Percentiles rank a stretch among this genome's conserved stretches.
phyloP scores from a whole-genome alignment of 2,797 vertebrate species.

The Staurois parvus region DNA sequence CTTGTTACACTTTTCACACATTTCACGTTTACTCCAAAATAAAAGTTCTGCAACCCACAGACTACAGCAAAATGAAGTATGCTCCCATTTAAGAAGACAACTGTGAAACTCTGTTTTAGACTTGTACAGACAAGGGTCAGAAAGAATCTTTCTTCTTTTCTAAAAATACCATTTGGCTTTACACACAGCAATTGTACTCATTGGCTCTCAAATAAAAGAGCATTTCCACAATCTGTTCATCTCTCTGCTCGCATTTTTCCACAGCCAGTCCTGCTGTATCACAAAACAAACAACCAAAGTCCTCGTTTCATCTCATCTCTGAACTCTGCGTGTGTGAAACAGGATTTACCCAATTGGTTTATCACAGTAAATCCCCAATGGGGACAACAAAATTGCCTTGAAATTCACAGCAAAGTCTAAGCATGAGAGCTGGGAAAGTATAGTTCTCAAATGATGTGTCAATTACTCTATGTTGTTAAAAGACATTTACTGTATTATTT shows the following conservation, averaged over 20 bases:
- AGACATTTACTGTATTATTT: background rate
- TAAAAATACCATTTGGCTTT: background rate
- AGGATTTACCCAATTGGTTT: background rate
- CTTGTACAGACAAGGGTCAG: background rate
- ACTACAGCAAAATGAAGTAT: background rate
- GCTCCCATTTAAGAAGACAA: background rate
- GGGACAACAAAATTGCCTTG: background rate
- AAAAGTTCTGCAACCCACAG: background rate
- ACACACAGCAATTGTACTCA: background rate
- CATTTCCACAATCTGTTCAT: background rate
- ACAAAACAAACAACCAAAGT: background rate
- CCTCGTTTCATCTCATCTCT: background rate
- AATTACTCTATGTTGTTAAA: slow-evolving; percentile 18
- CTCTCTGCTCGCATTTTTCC: background rate
- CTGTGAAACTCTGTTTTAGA: background rate
- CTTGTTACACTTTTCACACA: background rate
- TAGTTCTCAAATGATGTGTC: background rate
- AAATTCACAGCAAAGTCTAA: background rate
- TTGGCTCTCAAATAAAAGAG: background rate
- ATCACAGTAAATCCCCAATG: background rate
- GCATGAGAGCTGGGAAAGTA: background rate
- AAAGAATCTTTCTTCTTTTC: background rate
- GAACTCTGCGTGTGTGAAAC: background rate
- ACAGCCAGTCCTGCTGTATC: background rate
- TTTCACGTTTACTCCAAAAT: background rate